phyloP scores from a whole-genome alignment of 2,797 vertebrate genomes.

The Girardinus metallicus region DNA sequence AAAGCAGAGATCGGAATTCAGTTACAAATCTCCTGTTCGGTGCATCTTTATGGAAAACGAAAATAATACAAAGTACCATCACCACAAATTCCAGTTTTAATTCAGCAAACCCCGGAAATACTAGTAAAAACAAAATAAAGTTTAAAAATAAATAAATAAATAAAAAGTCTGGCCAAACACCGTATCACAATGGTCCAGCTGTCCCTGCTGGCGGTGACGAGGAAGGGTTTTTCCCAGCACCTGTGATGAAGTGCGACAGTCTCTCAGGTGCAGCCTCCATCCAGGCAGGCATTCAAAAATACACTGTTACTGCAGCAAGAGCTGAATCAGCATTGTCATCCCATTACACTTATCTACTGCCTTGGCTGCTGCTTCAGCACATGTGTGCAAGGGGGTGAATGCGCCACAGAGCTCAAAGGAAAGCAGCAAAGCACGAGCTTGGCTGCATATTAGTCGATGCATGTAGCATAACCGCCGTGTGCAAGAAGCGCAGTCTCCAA shows the following conservation, averaged over 20 bases:
- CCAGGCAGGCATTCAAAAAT: slow-evolving; percentile 42
- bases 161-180: background rate
- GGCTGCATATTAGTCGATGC: background rate
- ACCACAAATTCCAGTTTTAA: background rate
- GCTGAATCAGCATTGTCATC: slow-evolving; percentile 58
- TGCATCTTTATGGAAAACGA: background rate
- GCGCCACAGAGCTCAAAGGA: slow-evolving; percentile 1
- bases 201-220: slow-evolving; percentile 26
- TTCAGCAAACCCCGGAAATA: background rate
- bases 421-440: background rate
- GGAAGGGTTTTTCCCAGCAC: slow-evolving; percentile 24
- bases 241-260: slow-evolving; percentile 38
- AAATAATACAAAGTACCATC: background rate
- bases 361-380: slow-evolving; percentile 59
- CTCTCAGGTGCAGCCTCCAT: slow-evolving; percentile 53
- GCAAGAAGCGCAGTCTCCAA: slow-evolving; percentile 39
- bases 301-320: slow-evolving; percentile 34
- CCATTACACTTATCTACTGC: slow-evolving; percentile 61
- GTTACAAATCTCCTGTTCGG: background rate
- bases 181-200: background rate
- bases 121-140: background rate
- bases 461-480: slow-evolving; percentile 12
- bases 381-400: background rate
- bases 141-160: background rate
- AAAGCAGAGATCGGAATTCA: background rate